Conservation (phyloP, 1,140 invertebrate species). For the Pseudachorutes palmiensis region DNA sequence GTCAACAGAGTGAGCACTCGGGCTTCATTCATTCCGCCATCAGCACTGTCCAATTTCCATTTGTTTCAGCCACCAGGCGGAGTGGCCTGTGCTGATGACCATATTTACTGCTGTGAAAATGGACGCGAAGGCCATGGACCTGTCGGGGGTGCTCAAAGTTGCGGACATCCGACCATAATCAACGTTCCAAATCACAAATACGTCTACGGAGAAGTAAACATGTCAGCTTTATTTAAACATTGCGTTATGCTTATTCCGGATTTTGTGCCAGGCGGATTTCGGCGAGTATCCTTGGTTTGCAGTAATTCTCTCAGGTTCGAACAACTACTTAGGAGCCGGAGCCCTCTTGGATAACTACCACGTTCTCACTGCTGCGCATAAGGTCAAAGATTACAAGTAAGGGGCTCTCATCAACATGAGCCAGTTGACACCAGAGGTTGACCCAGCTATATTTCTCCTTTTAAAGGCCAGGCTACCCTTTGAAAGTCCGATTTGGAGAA, state of each 20-base stretch:
- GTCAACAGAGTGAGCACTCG: slow-evolving; percentile 37
- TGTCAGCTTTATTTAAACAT: slow-evolving; percentile 2
- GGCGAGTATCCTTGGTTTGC: slow-evolving; percentile 45
- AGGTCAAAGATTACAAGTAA: slow-evolving; percentile 53
- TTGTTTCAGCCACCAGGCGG: slow-evolving; percentile 24
- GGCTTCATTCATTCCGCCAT: background rate
- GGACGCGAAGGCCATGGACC: slow-evolving; percentile 4
- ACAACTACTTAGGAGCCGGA: slow-evolving; percentile 59
- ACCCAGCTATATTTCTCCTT: too few species aligned
- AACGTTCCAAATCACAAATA: slow-evolving; percentile 18
- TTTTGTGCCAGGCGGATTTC: slow-evolving; percentile 39
- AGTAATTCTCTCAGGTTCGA: slow-evolving; percentile 45
- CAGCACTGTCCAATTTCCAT: background rate
- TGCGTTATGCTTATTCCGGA: background rate
- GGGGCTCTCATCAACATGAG: too few species aligned
- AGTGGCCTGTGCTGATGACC: slow-evolving; percentile 19
- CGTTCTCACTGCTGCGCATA: slow-evolving; percentile 61
- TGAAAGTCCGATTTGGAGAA: slow-evolving; percentile 60
- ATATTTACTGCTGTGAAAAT: slow-evolving; percentile 26
- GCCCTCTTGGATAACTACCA: slow-evolving; percentile 55
- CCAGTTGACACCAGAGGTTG: too few species aligned
- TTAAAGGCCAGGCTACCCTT: slow-evolving; percentile 39
- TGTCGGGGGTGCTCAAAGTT: slow-evolving; percentile 8
- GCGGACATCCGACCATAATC: slow-evolving; percentile 28
- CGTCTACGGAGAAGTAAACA: slow-evolving; percentile 34